Evolutionary conservation across 2,888 invertebrate genomes (phyloP), one percentile per base, ranked within the genome.

Genomic region (Brachyptera risi): DNA sequence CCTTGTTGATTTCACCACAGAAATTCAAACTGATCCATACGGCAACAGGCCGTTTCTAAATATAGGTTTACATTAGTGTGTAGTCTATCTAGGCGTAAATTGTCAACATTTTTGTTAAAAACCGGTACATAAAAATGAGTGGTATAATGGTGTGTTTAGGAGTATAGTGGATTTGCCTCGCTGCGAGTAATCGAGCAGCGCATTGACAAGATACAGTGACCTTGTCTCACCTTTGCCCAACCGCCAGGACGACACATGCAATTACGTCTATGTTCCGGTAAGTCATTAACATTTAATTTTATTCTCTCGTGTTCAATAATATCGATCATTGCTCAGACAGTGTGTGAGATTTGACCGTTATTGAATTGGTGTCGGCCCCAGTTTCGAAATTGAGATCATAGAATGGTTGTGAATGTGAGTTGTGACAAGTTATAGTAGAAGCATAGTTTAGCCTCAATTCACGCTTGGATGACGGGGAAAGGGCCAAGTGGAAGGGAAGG

Each of bases 191-290:
- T 31, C 11, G 31, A 11, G 31, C 31, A 7, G 31, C 11, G 31
- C 11, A 31, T 31, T 31, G 31, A 31, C 78, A 73, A 79, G 79
- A 78, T 68, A 26, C 4, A 23, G 50, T 59, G 59, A 59, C 59
- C 59, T 59, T 59, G 59, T 37, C 35, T 56, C 37, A 50, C 35
- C 50, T 58, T 51, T 49, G 59, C 59, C 57, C 19, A 57, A 44
- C 57, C 21, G 56, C 40, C 31, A 27, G 31, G 2, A 54, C 19
- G 19, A 54, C 54, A 35, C 54, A 54, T 54, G 54, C 37, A 37
- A 3, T 19, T 31, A 31, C 51, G 51, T 51, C 31, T 51, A 51
- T 51, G 27, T 51, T 31, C 51, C 54, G 54, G 54, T 37, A 54
- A 54, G 54, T 37, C 17, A 19, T 15, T 13, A 21, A 35, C 23